A percentile compares a stretch with the other conserved stretches of the same genome.
phyloP scores from a whole-genome alignment of 2,888 invertebrate genomes.

The Cryptocephalus primarius region DNA sequence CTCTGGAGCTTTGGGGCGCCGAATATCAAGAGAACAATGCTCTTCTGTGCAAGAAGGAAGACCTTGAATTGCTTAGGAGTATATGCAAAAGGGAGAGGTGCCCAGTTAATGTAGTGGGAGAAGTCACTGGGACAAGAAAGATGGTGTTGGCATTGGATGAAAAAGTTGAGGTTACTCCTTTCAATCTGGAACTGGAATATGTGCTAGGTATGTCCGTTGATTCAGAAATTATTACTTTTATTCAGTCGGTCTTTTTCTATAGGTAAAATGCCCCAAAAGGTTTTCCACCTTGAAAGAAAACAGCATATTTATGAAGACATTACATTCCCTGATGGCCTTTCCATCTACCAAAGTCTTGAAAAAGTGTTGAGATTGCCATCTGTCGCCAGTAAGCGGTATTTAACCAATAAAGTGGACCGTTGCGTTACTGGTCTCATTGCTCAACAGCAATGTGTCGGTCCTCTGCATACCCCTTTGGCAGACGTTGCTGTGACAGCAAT shows the following conservation, averaged over 20 bases:
- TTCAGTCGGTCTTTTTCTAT: conserved; percentile 39
- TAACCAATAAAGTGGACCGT: conserved; percentile 91
- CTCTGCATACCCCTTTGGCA: conserved; percentile 89
- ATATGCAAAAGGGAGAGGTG: conserved; percentile 80
- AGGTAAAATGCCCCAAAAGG: conserved; percentile 76
- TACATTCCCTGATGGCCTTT: conserved; percentile 34
- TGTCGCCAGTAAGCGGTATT: conserved; percentile 79
- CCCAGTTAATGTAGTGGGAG: conserved; percentile 85
- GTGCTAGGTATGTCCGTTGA: conserved; percentile 56
- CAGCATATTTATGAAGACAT: conserved; percentile 22
- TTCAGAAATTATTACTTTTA: not conserved
- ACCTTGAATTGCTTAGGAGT: conserved; percentile 50
- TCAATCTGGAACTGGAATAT: conserved; percentile 78
- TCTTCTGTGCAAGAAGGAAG: conserved; percentile 61
- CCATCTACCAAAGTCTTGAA: conserved; percentile 57
- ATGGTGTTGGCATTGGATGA: conserved; percentile 58
- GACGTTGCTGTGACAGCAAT: conserved; percentile 87
- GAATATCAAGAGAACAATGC: conserved; percentile 97
- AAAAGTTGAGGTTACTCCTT: conserved; percentile 52
- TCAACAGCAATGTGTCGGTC: conserved; percentile 97
- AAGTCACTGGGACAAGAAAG: conserved; percentile 77
- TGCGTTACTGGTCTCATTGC: conserved; percentile 93
- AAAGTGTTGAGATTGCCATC: conserved; percentile 79
- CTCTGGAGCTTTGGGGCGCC: conserved; percentile 94
- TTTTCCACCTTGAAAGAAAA: conserved; percentile 39